These are phyloP conservation scores for Syngnathus rostellatus DNA, from an alignment of 2,797 vertebrate species.

Conservation along the genomic window DNA sequence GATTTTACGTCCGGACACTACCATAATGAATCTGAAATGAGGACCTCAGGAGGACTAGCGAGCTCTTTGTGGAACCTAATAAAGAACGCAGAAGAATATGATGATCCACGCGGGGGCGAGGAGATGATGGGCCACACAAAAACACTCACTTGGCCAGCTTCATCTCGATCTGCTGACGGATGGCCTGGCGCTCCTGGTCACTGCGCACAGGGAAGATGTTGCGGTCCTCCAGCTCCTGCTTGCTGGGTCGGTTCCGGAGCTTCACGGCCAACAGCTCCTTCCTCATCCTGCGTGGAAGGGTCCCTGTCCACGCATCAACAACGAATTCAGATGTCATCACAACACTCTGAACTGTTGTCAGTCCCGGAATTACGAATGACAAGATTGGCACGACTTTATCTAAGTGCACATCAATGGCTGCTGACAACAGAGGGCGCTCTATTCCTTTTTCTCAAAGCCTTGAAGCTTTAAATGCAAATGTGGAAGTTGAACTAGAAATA, in stretches of 20 bases:
- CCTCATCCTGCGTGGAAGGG: conserved; percentile 86
- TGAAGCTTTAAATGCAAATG: neutral
- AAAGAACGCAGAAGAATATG: conserved; percentile 26
- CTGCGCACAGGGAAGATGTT: conserved; percentile 94
- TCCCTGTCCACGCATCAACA: conserved; percentile 65
- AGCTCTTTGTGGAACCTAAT: no score
- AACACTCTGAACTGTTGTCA: conserved; percentile 8
- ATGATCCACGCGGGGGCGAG: conserved; percentile 2
- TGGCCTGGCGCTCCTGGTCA: conserved; percentile 89
- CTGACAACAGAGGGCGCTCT: neutral
- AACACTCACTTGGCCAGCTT: conserved; percentile 93
- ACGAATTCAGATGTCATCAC: conserved; percentile 5
- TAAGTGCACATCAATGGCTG: neutral
- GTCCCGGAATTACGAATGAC: neutral
- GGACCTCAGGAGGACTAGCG: no score
- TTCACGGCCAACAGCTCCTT: conserved; percentile 92
- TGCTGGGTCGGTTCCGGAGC: conserved; percentile 88
- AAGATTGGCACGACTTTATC: no score
- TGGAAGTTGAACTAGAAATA: no score
- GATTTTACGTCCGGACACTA: no score
- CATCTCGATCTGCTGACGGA: conserved; percentile 93
- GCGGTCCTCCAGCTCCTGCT: conserved; percentile 92
- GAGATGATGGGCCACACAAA: conserved; percentile 34
- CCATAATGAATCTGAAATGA: no score
- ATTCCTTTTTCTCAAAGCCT: neutral